These are phyloP conservation scores for Schizothorax lantsangensis DNA, from an alignment of 2,797 vertebrate genomes.

Conservation along the genomic window DNA sequence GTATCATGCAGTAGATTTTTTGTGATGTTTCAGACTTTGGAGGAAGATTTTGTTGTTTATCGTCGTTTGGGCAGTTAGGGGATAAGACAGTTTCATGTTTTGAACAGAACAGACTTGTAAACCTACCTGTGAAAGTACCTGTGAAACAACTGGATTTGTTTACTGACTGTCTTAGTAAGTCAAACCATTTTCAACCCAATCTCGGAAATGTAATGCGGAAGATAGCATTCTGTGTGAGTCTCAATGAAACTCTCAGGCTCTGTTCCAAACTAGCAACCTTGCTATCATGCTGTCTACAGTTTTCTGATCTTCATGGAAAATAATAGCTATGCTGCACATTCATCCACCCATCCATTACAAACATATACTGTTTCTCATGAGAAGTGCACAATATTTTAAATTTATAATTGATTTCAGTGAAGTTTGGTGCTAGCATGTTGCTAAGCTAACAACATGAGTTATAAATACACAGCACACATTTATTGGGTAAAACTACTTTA, in stretches of 20 bases:
- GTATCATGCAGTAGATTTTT: slow-evolving; percentile 54
- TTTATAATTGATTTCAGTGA: not conserved
- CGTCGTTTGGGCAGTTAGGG: not conserved
- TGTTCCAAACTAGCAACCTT: not conserved
- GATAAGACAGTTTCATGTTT: not conserved
- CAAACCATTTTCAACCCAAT: not conserved
- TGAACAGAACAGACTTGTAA: not conserved
- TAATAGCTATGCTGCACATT: not conserved
- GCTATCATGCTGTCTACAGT: not conserved
- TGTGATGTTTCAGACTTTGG: slow-evolving; percentile 33
- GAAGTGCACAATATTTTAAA: not conserved
- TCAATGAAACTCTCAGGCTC: not conserved
- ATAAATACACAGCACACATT: no score
- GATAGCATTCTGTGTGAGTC: not conserved
- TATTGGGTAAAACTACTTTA: no score
- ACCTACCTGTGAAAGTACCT: slow-evolving; percentile 8
- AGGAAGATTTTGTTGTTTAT: slow-evolving; percentile 26
- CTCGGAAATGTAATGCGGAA: not conserved
- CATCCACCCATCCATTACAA: not conserved
- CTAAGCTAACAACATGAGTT: not conserved
- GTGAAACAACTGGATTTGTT: slow-evolving; percentile 1
- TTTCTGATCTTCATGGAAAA: not conserved
- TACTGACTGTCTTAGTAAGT: slow-evolving; percentile 5
- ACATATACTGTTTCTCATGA: not conserved
- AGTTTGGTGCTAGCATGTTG: not conserved